Conservation (phyloP, 64 coral and sea anemone genomes). For the Orbicella faveolata region DNA sequence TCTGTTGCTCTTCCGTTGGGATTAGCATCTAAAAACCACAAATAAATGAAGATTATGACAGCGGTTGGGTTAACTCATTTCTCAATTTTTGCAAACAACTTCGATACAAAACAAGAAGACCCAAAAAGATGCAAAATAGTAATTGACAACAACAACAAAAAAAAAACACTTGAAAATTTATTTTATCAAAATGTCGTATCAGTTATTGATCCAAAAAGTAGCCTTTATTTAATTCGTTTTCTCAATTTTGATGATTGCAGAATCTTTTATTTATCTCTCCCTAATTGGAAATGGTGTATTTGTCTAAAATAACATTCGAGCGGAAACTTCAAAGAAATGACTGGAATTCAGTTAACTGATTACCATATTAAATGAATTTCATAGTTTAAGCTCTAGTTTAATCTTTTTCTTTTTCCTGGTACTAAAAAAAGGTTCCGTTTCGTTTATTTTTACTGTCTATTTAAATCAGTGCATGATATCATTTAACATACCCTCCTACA, state of each 20-base stretch:
- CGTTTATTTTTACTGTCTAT: not conserved
- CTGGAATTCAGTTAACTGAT: slow-evolving; percentile 1
- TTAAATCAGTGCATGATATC: not conserved
- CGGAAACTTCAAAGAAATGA: slow-evolving; percentile 30
- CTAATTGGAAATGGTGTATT: slow-evolving; percentile 2
- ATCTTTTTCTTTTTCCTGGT: not conserved
- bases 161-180: not conserved
- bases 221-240: not conserved
- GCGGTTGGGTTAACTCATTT: not conserved
- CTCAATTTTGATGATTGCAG: not conserved
- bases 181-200: not conserved
- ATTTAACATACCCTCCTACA: not conserved
- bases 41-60: not conserved
- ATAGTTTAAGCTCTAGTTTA: not conserved
- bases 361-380: slow-evolving; percentile 3
- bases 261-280: not conserved
- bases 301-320: not conserved
- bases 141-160: not conserved
- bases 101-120: not conserved
- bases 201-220: not conserved
- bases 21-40: slow-evolving; percentile 7
- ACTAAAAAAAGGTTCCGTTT: not conserved
- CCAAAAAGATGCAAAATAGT: not conserved
- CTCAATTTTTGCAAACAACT: not conserved
- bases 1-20: not conserved